Base-by-base conservation (phyloP, 2,888 invertebrate genomes). In the Erannis defoliaria region DNA sequence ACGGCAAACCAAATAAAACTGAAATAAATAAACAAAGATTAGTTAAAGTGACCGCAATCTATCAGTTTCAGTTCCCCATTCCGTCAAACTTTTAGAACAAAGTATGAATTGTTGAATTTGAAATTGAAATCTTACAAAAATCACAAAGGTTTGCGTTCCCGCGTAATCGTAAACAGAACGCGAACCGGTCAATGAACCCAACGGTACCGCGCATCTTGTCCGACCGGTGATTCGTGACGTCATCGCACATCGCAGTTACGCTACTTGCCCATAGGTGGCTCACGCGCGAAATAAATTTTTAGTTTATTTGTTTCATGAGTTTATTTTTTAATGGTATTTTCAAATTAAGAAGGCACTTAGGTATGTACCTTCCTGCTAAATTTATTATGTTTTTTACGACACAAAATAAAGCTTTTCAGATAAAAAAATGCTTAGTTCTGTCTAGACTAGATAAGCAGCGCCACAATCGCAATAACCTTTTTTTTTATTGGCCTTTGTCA, bases 131-230 rank as follows among this genome's bases (percentile, higher is more conserved):
- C 16, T 73, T 69, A 53, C 50, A 73, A 76, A 78, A 77, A 76
- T 76, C 73, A 72, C 64, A 66, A 78, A 76, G 71, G 77, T 75
- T 71, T 70, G 77, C n/a, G 72, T 87, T 87, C 81, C 82, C 87
- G 88, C 86, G 88, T 89, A 90, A 92, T 87, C 86, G 88, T 89
- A 90, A 92, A 90, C 89, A 88, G 87, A 88, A 84, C 82, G 75
- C 73, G 64, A 66, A 64, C 56, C 60, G 90, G 86, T 84, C 88
- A 75, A 81, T 84, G 87, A 90, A 84, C 92, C 86, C 90, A 92
- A 91, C 92, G 92, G 92, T 90, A 92, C 85, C 77, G 77, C 75
- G 84, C 81, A 81, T 85, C 85, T 86, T 84, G 82, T 73, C 71
- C 76, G 78, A 84, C 86, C 81, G 83, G 84, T 83, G 77, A 71